Evolutionary conservation across 2,113 vertebrate genomes (phyloP), one percentile per base, ranked within the genome.

Genomic region (Ondatra zibethicus): DNA sequence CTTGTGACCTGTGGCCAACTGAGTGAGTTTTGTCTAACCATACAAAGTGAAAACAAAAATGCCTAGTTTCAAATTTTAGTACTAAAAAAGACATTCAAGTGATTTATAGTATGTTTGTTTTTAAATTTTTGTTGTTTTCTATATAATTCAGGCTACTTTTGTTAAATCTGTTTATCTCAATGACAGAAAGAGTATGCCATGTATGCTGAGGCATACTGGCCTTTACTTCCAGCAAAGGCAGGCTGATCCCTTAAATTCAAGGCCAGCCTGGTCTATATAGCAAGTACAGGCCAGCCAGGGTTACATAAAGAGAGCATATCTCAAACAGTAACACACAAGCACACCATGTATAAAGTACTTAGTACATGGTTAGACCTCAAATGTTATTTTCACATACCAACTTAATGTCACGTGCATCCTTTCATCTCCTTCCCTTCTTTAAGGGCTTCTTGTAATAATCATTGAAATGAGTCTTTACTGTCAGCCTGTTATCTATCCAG

Each of bases 391-490:
- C 42, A 93, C 66, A 81, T 90, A 78, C 47, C 52, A 66, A 16
- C n/a, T 92, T 89, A 82, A 78, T 88, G 10, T 25, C 73, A 90
- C 25, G 84, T 25, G 29, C 36, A 65, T 75, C 50, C 72, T 50
- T 21, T 29, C 1, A 47, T 23, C 19, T 63, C 45, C 17, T 82
- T 66, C 7, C 13, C 47, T 45, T 42, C 47, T 52, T 85, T 55
- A 61, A 61, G 36, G 21, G 42, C 47, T 97, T 73, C 23, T 70
- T 84, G 23, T 63, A 25, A 39, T 86, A 65, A 68, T 86, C 23
- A 95, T 0, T 66, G 21, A 95, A 95, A 72, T 86, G n/a, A 95
- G 42, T 55, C 80, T 91, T 84, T 94, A n/a, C 25, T 89, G 12
- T 84, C 63, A n/a, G n/a, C n/a, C n/a, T n/a, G n/a, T n/a, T n/a